A percentile compares a stretch with the other conserved stretches of the same genome.
Evolutionary conservation across 2,113 vertebrate species (phyloP).

Genomic region (Odontesthes bonariensis): DNA sequence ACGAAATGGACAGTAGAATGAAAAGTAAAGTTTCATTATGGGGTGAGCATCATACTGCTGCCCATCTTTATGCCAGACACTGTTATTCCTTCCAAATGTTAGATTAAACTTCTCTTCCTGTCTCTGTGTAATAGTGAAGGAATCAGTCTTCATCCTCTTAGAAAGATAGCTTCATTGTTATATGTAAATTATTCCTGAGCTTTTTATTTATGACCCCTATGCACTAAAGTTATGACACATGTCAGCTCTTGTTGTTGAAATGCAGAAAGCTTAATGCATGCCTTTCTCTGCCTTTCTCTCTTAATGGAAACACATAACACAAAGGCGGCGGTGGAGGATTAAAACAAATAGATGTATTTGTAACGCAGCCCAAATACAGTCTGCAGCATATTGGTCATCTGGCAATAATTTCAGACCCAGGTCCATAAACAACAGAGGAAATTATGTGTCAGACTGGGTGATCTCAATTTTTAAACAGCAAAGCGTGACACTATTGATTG

Average conservation of each 20-base stretch:
- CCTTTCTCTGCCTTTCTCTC: slow-evolving; percentile 35
- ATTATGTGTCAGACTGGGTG: slow-evolving; percentile 45
- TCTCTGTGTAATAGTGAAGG: not conserved
- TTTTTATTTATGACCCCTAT: slow-evolving; percentile 37
- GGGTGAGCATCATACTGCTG: slow-evolving; percentile 55
- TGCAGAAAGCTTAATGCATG: slow-evolving; percentile 29
- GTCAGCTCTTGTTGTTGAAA: slow-evolving; percentile 39
- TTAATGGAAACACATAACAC: slow-evolving; percentile 59
- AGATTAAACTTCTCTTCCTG: slow-evolving; percentile 19
- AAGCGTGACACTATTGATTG: slow-evolving; percentile 59
- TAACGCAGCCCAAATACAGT: slow-evolving; percentile 39
- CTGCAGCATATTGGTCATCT: slow-evolving; percentile 45
- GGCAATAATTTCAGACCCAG: slow-evolving; percentile 35
- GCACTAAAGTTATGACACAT: slow-evolving; percentile 23
- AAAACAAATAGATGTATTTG: slow-evolving; percentile 60
- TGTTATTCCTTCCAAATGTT: slow-evolving; percentile 51
- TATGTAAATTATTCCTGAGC: slow-evolving; percentile 44
- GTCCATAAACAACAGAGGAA: slow-evolving; percentile 64
- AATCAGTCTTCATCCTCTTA: slow-evolving; percentile 33
- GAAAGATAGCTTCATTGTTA: slow-evolving; percentile 29
- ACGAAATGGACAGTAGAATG: slow-evolving; percentile 67
- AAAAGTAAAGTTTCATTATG: slow-evolving; percentile 79
- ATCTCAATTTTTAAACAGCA: slow-evolving; percentile 60
- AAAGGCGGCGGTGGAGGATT: slow-evolving; percentile 26
- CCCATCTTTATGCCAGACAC: slow-evolving; percentile 18